Conservation (phyloP, 2,888 invertebrate genomes). For the Oscheius myriophilus region DNA sequence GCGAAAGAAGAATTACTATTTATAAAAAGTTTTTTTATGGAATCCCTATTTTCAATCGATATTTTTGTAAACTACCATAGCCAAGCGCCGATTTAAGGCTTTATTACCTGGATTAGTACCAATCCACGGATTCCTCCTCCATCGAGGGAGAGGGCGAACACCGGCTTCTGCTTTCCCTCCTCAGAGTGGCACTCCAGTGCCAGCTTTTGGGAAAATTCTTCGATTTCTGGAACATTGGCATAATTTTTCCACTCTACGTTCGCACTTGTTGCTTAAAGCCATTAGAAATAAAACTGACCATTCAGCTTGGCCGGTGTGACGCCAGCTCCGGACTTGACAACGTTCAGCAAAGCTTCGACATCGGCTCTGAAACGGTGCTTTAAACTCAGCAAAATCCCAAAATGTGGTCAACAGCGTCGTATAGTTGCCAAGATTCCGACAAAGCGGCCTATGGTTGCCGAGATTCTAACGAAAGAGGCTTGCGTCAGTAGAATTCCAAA, state of each 20-base stretch:
- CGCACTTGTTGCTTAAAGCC: not conserved
- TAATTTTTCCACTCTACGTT: not conserved
- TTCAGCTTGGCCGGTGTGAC: conserved; percentile 8
- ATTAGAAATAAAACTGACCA: not conserved
- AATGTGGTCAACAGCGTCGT: too few species aligned
- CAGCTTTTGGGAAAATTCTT: conserved; percentile 26
- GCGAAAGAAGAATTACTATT: too few species aligned
- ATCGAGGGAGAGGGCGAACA: conserved; percentile 44
- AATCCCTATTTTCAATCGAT: too few species aligned
- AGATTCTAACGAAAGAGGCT: too few species aligned
- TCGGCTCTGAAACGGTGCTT: conserved; percentile 1
- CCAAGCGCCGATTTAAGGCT: too few species aligned
- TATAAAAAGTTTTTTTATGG: too few species aligned
- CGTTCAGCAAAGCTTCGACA: conserved; percentile 24
- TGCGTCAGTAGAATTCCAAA: too few species aligned
- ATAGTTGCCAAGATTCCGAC: too few species aligned
- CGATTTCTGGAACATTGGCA: conserved; percentile 16
- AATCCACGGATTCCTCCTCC: conserved; percentile 66
- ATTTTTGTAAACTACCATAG: too few species aligned
- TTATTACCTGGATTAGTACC: conserved; percentile 55
- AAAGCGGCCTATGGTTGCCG: too few species aligned
- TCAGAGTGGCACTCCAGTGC: conserved; percentile 23
- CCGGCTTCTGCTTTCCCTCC: conserved; percentile 10
- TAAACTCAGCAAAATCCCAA: too few species aligned
- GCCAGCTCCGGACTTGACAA: not conserved